These are phyloP conservation scores for Tenrec ecaudatus DNA, from an alignment of 2,113 vertebrate species.

Conservation along the genomic window DNA sequence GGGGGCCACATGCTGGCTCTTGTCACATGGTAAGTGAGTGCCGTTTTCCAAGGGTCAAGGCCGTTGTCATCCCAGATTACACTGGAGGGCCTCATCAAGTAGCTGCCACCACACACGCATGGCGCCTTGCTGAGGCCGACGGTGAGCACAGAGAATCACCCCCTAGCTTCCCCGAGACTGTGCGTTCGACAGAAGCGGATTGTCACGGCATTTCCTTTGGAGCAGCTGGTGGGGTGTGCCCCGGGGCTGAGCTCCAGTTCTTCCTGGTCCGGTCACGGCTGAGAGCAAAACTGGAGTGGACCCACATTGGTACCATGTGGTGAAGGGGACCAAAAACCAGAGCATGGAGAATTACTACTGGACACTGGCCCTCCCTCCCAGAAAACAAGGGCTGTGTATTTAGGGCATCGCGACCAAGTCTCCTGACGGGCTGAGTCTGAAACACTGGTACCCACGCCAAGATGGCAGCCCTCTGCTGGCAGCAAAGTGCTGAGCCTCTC, in stretches of 20 bases:
- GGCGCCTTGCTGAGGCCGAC: neutral
- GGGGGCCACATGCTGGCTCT: neutral
- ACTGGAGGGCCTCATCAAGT: neutral
- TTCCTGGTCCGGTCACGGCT: too few species aligned
- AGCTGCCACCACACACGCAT: neutral
- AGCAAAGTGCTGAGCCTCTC: neutral
- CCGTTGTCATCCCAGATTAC: neutral
- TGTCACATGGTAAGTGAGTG: neutral
- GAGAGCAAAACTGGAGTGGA: too few species aligned
- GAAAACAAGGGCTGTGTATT: too few species aligned
- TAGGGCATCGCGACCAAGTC: too few species aligned
- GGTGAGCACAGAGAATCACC: neutral
- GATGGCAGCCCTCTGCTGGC: neutral
- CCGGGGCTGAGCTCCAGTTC: too few species aligned
- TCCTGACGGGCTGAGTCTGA: too few species aligned
- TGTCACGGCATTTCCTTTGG: neutral
- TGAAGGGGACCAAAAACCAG: too few species aligned
- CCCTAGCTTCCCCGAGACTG: neutral
- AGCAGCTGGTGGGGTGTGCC: neutral
- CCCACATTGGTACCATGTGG: too few species aligned
- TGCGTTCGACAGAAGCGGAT: too few species aligned
- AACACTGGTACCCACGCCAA: too few species aligned
- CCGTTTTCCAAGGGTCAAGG: constrained; percentile 4
- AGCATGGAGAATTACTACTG: too few species aligned
- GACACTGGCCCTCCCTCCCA: too few species aligned